Base-by-base conservation (phyloP, 1,140 invertebrate genomes). In the Muscidifurax raptorellus region DNA sequence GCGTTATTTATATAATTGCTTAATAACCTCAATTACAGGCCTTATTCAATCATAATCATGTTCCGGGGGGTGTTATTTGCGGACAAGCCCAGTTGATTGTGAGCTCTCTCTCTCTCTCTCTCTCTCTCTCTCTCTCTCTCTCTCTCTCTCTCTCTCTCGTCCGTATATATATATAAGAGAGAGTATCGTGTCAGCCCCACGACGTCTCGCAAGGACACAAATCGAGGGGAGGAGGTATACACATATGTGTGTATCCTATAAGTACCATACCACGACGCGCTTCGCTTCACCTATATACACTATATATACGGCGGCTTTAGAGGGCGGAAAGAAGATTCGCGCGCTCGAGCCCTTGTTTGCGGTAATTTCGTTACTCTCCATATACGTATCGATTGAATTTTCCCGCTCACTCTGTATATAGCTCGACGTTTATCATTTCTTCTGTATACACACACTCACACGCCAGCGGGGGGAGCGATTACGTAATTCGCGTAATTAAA, bases 1-100 rank as follows among this genome's bases (percentile, higher is more conserved):
- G 88, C 90, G 89, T 90, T 92, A 92, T 92, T 93, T 92, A 92
- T 92, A 91, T 93, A 93, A 93, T 93, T 92, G 91, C 90, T 91
- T 89, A 92, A 93, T 92, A 92, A 91, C 89, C 91, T 90, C 90
- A 92, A 93, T 93, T 92, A 93, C 90, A 90, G 89, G 89, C 87
- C 91, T 91, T 92, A 92, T 92, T 92, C 91, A 92, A 91, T 92
- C 91, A 92, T 91, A 92, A 92, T 92, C 90, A 90, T 90, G 89
- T 89, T 89, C 86, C 89, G 87, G 22, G 18, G 28, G 18, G 87
- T 87, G 91, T 93, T 93, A 92, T 92, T 93, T 92, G 90, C 91
- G 90, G 91, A 92, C 92, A 92, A 92, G 90, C 91, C 92, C 89
- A 90, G 90, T 90, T 93, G 92, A 93, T 93, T 93, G 90, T 92